Evolutionary conservation across 2,113 vertebrate species (phyloP).

Genomic region (Dromiciops gliroides): DNA sequence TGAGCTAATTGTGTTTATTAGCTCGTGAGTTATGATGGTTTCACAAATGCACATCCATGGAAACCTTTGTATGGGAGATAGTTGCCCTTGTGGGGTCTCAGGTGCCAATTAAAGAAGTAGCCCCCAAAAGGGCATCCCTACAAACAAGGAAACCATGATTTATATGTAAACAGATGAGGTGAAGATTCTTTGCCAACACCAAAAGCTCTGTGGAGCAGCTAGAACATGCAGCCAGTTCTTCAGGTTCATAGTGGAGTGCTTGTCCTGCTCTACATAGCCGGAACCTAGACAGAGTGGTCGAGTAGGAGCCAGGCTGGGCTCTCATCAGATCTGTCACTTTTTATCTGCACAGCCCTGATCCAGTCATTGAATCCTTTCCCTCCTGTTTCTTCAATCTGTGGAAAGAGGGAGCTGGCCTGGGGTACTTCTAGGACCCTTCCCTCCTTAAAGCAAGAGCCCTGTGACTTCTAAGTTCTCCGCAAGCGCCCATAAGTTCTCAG

Average conservation of each 20-base stretch:
- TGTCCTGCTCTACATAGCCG: neutral
- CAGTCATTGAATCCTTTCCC: neutral
- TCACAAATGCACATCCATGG: neutral
- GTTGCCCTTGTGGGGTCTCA: neutral
- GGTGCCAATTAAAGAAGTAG: neutral
- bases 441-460: neutral
- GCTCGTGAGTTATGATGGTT: neutral
- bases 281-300: neutral
- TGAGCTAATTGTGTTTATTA: neutral
- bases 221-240: neutral
- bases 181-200: neutral
- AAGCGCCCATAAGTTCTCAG: too few species aligned
- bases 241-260: rapidly evolving
- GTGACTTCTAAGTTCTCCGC: too few species aligned
- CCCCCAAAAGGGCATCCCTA: neutral
- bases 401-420: neutral
- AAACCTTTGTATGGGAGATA: neutral
- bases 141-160: neutral
- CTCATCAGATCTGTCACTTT: too few species aligned
- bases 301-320: neutral
- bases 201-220: neutral
- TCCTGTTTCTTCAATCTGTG: neutral
- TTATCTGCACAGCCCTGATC: too few species aligned
- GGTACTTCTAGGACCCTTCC: neutral
- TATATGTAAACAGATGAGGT: neutral